Evolutionary conservation across 2,797 vertebrate genomes (phyloP), one percentile per base, ranked within the genome.

Genomic region (Falco naumanni): DNA sequence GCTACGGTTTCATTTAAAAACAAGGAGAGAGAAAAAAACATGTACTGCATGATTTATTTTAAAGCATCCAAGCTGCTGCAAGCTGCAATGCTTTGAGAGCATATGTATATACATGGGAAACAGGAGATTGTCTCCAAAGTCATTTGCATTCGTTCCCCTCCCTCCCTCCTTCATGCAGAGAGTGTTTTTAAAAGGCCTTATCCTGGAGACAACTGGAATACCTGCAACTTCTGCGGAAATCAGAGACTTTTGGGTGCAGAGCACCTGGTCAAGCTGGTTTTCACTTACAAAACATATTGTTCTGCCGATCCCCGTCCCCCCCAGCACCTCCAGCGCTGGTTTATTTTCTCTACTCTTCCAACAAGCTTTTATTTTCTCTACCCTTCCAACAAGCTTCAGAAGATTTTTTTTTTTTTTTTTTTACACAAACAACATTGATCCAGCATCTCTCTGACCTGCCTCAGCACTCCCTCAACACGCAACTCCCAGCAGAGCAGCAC

Each of bases 51-150:
- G 94, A 95, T 96, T 96, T 93, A 92, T 90, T 63, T 80, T 33
- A 45, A 93, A 95, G 79, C 92, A 60, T 60, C 79, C 89, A 89
- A 96, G 86, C 95, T 93, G 96, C 95, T 82, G 91, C 87, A 69
- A 82, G n/a, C 54, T 21, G 83, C 15, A 1, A 13, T 11, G 92
- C 77, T 89, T 51, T 29, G 75, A 54, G 89, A 69, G 77, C n/a
- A 0, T 75, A 6, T 92, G 89, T 79, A 3, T 29, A 2, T 85
- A 64, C 74, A 54, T 3, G 64, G 95, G 48, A 48, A 84, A 76
- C 2, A 16, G 90, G 83, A 90, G 92, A 72, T 74, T 60, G 92
- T 79, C 82, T 65, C 94, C 71, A 8, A 17, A 68, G 20, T 17
- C 37, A 94, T 96, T 95, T 97, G 88, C 90, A 89, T 95, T 91